Base-by-base conservation (phyloP, 2,888 invertebrate genomes). In the Apamea epomidion region DNA sequence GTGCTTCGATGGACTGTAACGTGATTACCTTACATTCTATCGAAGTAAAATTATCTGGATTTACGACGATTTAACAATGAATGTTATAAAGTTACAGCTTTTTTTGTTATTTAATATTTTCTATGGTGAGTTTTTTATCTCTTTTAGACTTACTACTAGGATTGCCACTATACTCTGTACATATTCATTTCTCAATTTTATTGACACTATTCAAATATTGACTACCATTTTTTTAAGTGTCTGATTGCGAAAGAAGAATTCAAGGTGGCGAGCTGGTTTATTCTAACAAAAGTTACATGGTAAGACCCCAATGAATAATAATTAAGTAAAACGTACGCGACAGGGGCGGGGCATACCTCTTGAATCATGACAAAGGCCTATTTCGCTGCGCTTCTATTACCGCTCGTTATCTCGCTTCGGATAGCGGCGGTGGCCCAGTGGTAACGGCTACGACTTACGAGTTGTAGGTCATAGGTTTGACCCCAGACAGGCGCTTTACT, bases 171-270 rank as follows among this genome's bases (percentile, higher is more conserved):
- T 54, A 54, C 21, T 14, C 12, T 29, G 29, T 21, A 48, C 32
- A 32, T 67, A 68, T 67, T 5, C 6, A 25, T 14, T 51, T 70
- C 25, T 32, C 16, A 70, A 18, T 6, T 3, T 51, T 18, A 25
- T 25, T 25, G 21, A 8, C 5, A 14, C 32, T 14, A 16, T 32
- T 51, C 25, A 51, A 37, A 54, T 51, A 2, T 32, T 32, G 32
- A 29, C 7, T 18, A 37, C 21, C 12, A 54, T 45, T 73, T 54
- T 29, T 79, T 85, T 54, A 21, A 37, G 37, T 37, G 37, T 37
- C 37, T 37, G 37, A 37, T 1, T 37, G 37, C 5, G 37, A 5
- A 37, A 85, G 90, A 72, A 87, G 89, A 77, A 90, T 90, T 54
- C 80, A 69, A 51, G 80, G 77, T 60, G 87, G 87, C 0, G 37